phyloP scores from a whole-genome alignment of 2,797 vertebrate genomes.

The Oreochromis grahami region DNA sequence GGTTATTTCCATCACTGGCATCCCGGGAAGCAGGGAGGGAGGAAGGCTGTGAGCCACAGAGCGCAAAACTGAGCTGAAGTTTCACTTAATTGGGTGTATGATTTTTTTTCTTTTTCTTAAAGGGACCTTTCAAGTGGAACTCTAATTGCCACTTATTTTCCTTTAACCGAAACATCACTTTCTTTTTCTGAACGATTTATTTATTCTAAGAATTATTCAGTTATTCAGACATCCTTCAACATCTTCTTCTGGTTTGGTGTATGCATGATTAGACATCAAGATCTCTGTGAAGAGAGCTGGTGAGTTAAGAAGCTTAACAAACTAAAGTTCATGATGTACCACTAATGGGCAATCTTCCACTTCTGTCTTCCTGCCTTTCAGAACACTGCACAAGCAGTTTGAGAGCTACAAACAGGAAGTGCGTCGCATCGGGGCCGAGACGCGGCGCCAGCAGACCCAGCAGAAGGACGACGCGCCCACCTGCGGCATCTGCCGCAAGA shows the following conservation, averaged over 20 bases:
- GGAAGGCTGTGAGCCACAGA: constrained; percentile 6
- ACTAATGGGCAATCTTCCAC: neutral
- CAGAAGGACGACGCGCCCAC: constrained; percentile 98
- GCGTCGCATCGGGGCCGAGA: constrained; percentile 93
- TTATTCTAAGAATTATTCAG: constrained; percentile 8
- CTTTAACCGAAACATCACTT: neutral
- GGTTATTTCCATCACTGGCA: constrained; percentile 59
- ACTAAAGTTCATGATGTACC: neutral
- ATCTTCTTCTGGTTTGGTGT: neutral
- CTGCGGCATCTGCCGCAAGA: constrained; percentile 97
- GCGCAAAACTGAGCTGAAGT: constrained; percentile 18
- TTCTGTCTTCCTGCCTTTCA: constrained; percentile 42
- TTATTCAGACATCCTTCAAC: neutral
- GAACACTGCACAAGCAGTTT: constrained; percentile 98
- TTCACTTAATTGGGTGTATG: constrained; percentile 22
- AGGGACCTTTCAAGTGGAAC: constrained; percentile 23
- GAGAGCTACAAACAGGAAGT: constrained; percentile 99
- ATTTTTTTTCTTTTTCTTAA: neutral
- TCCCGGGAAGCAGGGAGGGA: neutral
- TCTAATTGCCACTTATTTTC: constrained; percentile 45
- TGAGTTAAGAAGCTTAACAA: neutral
- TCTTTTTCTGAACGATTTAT: neutral
- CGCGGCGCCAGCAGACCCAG: constrained; percentile 87
- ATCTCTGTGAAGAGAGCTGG: neutral
- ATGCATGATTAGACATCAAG: neutral